These are phyloP conservation scores for Symphodus melops DNA, from an alignment of 2,113 vertebrate species.

Conservation along the genomic window DNA sequence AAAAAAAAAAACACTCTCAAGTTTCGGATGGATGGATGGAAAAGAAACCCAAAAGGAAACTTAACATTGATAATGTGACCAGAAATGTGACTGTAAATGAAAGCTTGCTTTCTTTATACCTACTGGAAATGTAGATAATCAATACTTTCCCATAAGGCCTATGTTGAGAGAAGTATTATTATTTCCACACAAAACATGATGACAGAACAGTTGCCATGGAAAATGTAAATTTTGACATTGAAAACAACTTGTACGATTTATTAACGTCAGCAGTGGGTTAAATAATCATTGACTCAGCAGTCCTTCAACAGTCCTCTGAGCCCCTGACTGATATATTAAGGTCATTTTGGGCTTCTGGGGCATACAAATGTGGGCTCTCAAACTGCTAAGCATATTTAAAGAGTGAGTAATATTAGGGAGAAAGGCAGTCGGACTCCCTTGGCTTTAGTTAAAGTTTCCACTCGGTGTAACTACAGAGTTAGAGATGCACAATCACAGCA, in stretches of 20 bases:
- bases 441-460: not conserved
- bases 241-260: not conserved
- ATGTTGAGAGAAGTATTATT: too few relatives aligned
- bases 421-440: slow-evolving; percentile 5
- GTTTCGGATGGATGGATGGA: too few relatives aligned
- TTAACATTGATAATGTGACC: too few relatives aligned
- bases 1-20: too few relatives aligned
- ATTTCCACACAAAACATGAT: not conserved
- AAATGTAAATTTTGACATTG: slow-evolving; percentile 24
- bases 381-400: not conserved
- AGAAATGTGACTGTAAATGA: too few relatives aligned
- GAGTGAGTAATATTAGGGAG: not conserved
- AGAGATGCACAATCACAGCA: not conserved
- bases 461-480: not conserved
- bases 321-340: slow-evolving; percentile 29
- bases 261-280: slow-evolving; percentile 1
- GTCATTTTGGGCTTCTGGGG: slow-evolving; percentile 30
- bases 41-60: too few relatives aligned
- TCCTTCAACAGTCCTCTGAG: not conserved
- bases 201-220: not conserved
- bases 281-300: slow-evolving; percentile 21
- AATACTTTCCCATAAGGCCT: too few relatives aligned
- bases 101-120: too few relatives aligned
- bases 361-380: slow-evolving; percentile 9
- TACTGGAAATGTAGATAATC: too few relatives aligned